Conservation (phyloP, 2,888 invertebrate species). For the Noctua fimbriata region DNA sequence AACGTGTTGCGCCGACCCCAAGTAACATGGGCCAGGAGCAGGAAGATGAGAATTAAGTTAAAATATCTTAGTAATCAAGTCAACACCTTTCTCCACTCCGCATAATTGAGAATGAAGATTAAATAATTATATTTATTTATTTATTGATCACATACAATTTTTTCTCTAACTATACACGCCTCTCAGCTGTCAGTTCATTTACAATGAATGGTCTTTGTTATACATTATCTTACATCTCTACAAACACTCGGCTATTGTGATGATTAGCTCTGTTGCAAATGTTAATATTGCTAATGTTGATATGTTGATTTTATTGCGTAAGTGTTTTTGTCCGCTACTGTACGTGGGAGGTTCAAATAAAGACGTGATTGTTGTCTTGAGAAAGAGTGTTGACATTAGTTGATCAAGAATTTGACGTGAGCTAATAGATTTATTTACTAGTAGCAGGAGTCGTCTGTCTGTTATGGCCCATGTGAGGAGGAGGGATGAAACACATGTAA, state of each 20-base stretch:
- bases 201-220: conserved; percentile 72
- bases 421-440: neutral
- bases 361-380: conserved; percentile 27
- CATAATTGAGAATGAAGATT: conserved; percentile 34
- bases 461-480: no score
- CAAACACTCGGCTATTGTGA: conserved; percentile 65
- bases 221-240: conserved; percentile 62
- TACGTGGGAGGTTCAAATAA: conserved; percentile 48
- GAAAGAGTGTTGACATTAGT: conserved; percentile 30
- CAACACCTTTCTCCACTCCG: neutral
- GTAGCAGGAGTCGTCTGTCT: neutral
- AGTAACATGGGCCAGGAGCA: no score
- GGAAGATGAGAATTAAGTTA: no score
- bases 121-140: conserved; percentile 45
- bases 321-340: conserved; percentile 47
- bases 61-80: neutral
- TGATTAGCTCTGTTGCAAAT: conserved; percentile 59
- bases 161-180: conserved; percentile 52
- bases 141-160: conserved; percentile 46
- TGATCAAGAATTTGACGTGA: conserved; percentile 2
- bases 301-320: conserved; percentile 59
- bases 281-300: conserved; percentile 57
- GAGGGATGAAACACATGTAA: no score
- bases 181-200: conserved; percentile 67
- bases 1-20: no score